Percentiles rank a stretch among this genome's conserved stretches.
phyloP scores from a whole-genome alignment of 2,888 invertebrate species.

The Sesamia inferens region DNA sequence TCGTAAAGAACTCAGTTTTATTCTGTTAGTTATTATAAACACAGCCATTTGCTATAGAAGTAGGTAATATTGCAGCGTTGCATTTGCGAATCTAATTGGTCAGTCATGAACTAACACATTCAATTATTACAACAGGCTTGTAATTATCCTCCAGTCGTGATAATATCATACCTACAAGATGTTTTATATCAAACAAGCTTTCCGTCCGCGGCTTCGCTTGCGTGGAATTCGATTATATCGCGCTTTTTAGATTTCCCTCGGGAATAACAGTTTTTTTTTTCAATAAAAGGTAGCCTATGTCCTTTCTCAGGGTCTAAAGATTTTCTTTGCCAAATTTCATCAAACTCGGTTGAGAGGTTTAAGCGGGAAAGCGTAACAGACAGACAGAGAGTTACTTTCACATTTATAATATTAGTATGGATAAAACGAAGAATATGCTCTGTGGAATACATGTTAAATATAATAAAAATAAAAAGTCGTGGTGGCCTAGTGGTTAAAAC shows the following conservation, averaged over 20 bases:
- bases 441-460: slow-evolving; percentile 29
- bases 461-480: slow-evolving; percentile 43
- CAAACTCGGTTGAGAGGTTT: no score
- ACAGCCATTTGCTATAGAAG: slow-evolving; percentile 14
- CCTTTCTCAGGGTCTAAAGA: no score
- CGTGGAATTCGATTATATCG: no score
- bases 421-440: slow-evolving; percentile 3
- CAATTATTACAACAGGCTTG: slow-evolving; percentile 8
- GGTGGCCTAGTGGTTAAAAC: no score
- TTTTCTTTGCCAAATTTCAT: no score
- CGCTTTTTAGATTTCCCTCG: no score
- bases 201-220: no score
- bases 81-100: slow-evolving; percentile 36
- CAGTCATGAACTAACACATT: slow-evolving; percentile 34
- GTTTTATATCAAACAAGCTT: slow-evolving; percentile 1
- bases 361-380: no score
- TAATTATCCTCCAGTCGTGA: slow-evolving; percentile 22
- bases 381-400: no score
- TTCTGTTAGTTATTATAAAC: slow-evolving; percentile 26
- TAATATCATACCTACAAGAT: slow-evolving; percentile 11
- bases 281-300: no score
- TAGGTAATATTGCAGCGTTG: slow-evolving; percentile 1
- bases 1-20: slow-evolving; percentile 2
- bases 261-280: no score
- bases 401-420: no score